Conservation (phyloP, 2,797 vertebrate species). For the Forpus xanthops region DNA sequence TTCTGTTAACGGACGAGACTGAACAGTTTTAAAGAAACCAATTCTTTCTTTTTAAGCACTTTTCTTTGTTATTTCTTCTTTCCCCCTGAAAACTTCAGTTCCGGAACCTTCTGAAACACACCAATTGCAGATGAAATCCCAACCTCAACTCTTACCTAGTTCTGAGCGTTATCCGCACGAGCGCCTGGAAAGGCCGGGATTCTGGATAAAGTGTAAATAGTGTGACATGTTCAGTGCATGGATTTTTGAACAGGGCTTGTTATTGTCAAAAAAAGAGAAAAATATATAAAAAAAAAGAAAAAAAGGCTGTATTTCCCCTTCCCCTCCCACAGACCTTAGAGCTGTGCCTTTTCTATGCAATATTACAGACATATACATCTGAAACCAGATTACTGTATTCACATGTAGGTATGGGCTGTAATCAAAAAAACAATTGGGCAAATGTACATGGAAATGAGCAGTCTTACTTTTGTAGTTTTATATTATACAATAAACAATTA, state of each 20-base stretch:
- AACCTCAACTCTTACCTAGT: neutral
- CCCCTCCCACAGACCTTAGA: constrained; percentile 89
- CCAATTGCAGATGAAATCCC: constrained; percentile 14
- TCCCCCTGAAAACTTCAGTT: constrained; percentile 51
- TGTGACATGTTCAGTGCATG: constrained; percentile 78
- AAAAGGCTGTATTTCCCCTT: constrained; percentile 78
- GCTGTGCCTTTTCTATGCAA: constrained; percentile 99
- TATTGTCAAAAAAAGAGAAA: neutral
- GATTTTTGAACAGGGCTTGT: constrained; percentile 74
- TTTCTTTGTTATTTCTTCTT: neutral
- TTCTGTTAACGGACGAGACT: constrained; percentile 66
- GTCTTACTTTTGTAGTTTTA: constrained; percentile 99
- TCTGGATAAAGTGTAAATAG: constrained; percentile 75
- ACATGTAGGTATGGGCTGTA: constrained; percentile 90
- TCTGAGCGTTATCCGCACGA: constrained; percentile 42
- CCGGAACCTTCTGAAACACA: constrained; percentile 54
- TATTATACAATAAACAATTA: constrained; percentile 91
- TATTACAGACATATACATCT: constrained; percentile 88
- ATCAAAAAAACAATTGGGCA: constrained; percentile 83
- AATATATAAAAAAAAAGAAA: neutral
- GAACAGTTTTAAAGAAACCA: constrained; percentile 51
- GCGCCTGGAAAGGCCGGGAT: constrained; percentile 48
- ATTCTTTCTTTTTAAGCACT: constrained; percentile 59
- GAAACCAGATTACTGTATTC: constrained; percentile 92
- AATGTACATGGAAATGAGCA: constrained; percentile 95